A percentile compares a stretch with the other conserved stretches of the same genome.
Evolutionary conservation across 2,113 vertebrate species (phyloP).

Genomic region (Columba janthina): DNA sequence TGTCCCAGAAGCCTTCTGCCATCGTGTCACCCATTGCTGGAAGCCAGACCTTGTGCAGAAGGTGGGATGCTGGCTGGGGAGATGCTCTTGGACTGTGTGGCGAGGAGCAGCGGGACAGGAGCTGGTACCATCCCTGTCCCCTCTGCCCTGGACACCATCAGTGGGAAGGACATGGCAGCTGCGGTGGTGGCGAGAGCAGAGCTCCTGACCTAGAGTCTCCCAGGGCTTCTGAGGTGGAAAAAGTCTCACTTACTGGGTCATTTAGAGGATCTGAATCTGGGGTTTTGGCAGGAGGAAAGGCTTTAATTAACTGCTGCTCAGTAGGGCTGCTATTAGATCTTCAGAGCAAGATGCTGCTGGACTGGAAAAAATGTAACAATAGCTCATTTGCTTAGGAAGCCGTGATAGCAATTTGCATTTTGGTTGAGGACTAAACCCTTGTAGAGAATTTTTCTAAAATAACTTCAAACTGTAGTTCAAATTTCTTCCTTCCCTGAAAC

Average conservation of each 20-base stretch:
- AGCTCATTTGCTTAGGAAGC: constrained; percentile 51
- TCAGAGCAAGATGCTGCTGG: constrained; percentile 46
- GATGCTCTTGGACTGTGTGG: fast-evolving
- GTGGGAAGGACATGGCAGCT: neutral
- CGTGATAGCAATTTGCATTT: constrained; percentile 47
- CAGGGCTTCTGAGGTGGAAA: constrained; percentile 5
- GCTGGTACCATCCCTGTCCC: fast-evolving
- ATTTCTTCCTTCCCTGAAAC: neutral
- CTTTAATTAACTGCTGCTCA: constrained; percentile 56
- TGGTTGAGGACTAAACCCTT: neutral
- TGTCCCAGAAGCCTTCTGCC: neutral
- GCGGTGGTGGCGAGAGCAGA: neutral
- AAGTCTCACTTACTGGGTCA: constrained; percentile 33
- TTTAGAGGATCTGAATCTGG: constrained; percentile 13
- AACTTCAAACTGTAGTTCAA: neutral
- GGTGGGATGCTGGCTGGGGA: neutral
- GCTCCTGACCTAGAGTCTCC: neutral
- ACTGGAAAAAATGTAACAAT: constrained; percentile 46
- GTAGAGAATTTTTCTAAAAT: neutral
- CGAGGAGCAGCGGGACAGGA: neutral
- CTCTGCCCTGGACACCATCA: fast-evolving
- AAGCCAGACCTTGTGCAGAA: neutral
- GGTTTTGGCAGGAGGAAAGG: constrained; percentile 33
- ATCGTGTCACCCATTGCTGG: neutral
- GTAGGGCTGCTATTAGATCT: constrained; percentile 52